Percentiles rank a stretch among this genome's conserved stretches.
Conservation (phyloP, 2,113 vertebrate genomes). For the Capreolus pygargus region DNA sequence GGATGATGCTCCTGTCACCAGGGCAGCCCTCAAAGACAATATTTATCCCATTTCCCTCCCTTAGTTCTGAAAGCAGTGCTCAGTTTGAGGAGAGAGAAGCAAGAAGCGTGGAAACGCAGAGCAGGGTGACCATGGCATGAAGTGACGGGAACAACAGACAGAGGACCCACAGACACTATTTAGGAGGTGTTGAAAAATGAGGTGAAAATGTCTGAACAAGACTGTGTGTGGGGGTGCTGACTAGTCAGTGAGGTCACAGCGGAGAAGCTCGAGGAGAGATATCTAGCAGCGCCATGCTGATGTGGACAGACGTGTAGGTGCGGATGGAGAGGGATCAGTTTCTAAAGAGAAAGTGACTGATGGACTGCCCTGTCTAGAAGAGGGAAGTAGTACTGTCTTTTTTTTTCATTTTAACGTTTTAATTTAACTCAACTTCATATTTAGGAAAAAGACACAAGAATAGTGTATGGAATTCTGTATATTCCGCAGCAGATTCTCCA, state of each 20-base stretch:
- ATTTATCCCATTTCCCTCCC: neutral
- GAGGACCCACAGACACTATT: neutral
- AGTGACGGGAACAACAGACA: neutral
- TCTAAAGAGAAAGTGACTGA: neutral
- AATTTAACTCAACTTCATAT: neutral
- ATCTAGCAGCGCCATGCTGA: neutral
- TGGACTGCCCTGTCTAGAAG: neutral
- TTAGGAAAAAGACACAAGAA: neutral
- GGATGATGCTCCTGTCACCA: neutral
- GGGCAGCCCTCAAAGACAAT: neutral
- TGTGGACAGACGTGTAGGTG: neutral
- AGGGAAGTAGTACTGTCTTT: neutral
- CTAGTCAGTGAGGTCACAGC: neutral
- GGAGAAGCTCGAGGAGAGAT: neutral
- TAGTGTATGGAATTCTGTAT: neutral
- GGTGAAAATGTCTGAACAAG: neutral
- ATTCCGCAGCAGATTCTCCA: neutral
- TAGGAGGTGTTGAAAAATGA: neutral
- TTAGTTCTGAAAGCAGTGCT: conserved; percentile 10
- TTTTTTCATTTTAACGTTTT: neutral
- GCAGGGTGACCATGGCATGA: neutral
- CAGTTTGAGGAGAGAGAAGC: neutral
- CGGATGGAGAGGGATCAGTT: neutral
- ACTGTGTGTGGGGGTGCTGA: neutral
- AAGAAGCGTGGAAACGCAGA: neutral